Base-by-base conservation (phyloP, 2,888 invertebrate genomes). In the Lutraria lutraria region DNA sequence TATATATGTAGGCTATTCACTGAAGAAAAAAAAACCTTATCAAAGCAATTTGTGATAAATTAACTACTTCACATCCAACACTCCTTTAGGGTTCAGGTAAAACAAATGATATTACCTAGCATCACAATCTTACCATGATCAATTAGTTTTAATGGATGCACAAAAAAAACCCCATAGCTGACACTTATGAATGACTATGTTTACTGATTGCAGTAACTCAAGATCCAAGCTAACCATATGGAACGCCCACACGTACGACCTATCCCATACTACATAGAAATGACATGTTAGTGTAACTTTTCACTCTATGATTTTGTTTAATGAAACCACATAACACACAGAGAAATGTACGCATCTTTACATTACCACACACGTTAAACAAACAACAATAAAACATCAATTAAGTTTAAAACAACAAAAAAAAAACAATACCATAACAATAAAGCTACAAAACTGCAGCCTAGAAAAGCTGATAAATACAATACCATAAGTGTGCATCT, bases 301-400 rank as follows among this genome's bases (percentile, higher is more conserved):
- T 68, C 25, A 68, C 25, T n/a, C 63, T 68, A 25, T 60, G 60
- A 60, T 60, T 60, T 68, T 25, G n/a, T 68, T 68, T 68, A 68
- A 12, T 68, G 25, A n/a, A 68, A 68, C 63, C 63, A 68, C n/a
- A 68, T 68, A 68, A 68, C 63, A 68, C 63, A 68, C 25, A 8
- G 25, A 68, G 0, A 68, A 21, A 68, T 25, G n/a, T 21, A 60
- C 43, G n/a, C 60, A 60, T 60, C 25, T 68, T 12, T n/a, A 68
- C 25, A 68, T n/a, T 68, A 68, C 25, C 63, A 25, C 63, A 68
- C 25, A 25, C n/a, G 25, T 68, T 68, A 68, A 43, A n/a, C 63
- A 68, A 43, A 68, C 63, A 68, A 68, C 63, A 68, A 68, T n/a
- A 25, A 68, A 4, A 25, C 63, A 68, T n/a, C 63, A 68, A 68